A percentile compares a stretch with the other conserved stretches of the same genome.
phyloP scores from a whole-genome alignment of 2,797 vertebrate genomes.

The Clamator glandarius region DNA sequence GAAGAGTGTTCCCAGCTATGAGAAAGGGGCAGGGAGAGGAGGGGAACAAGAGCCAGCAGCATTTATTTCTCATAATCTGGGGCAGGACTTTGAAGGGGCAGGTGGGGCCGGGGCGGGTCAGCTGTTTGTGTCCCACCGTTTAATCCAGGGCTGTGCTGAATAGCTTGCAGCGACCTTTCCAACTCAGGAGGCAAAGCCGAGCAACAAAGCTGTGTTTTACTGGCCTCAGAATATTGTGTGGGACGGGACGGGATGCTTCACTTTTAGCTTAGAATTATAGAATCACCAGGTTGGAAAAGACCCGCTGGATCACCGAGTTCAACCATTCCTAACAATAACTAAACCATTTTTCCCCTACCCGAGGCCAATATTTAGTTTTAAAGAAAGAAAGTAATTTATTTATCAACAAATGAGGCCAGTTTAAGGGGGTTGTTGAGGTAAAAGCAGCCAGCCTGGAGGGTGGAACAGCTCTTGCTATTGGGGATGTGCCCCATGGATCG shows the following conservation, averaged over 20 bases:
- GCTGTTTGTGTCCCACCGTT: background rate
- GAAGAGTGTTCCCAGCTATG: background rate
- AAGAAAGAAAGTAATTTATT: background rate
- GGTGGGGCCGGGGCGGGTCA: background rate
- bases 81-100: background rate
- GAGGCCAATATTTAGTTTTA: background rate
- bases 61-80: background rate
- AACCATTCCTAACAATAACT: too few species aligned
- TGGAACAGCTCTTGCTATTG: rapidly evolving
- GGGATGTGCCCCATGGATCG: rapidly evolving
- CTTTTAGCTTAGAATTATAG: too few species aligned
- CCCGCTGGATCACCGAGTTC: too few species aligned
- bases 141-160: background rate
- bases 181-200: background rate
- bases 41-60: background rate
- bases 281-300: too few species aligned
- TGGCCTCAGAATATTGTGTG: rapidly evolving
- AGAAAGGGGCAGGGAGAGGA: background rate
- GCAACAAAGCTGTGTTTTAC: background rate
- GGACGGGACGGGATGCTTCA: rapidly evolving
- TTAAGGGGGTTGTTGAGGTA: rapidly evolving
- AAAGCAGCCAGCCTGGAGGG: background rate
- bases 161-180: background rate
- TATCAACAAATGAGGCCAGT: rapidly evolving
- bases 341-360: background rate